phyloP scores from a whole-genome alignment of 2,797 vertebrate species.

The Mormyrus proboscirostris region DNA sequence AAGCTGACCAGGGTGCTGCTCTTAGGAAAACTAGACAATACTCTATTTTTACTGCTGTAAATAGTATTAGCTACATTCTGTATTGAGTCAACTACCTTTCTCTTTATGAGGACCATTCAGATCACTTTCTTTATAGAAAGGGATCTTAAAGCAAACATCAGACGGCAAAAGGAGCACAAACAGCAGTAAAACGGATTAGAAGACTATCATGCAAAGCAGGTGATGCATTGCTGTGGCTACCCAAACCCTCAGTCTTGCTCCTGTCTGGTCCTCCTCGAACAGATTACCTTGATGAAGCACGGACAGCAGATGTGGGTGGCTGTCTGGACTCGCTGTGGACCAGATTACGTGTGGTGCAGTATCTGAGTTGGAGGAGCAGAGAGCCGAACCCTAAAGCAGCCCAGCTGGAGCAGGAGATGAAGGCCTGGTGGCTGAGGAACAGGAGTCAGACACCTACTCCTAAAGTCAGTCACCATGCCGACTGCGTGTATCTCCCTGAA shows the following conservation, averaged over 20 bases:
- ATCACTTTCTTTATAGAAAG: background rate
- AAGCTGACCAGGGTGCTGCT: background rate
- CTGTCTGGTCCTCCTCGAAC: background rate
- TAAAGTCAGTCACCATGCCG: constrained; percentile 45
- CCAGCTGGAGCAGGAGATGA: constrained; percentile 63
- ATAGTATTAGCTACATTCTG: background rate
- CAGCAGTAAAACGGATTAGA: background rate
- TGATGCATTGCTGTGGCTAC: background rate
- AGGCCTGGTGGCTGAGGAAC: constrained; percentile 53
- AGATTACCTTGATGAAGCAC: constrained; percentile 76
- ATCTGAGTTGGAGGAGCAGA: constrained; percentile 59
- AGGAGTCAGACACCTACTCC: constrained; percentile 29
- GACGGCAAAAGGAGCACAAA: background rate
- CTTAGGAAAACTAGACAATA: background rate
- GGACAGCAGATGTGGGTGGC: constrained; percentile 56
- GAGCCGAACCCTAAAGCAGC: constrained; percentile 69
- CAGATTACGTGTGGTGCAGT: constrained; percentile 71
- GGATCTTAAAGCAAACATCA: background rate
- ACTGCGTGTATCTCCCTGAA: background rate
- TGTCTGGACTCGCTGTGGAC: constrained; percentile 68
- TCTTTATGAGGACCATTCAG: background rate
- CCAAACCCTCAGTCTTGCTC: background rate
- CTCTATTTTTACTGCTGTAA: background rate
- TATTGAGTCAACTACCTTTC: background rate
- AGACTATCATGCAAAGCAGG: background rate